Evolutionary conservation across 2,113 vertebrate species (phyloP).

Genomic region (Micronycteris hirsuta): DNA sequence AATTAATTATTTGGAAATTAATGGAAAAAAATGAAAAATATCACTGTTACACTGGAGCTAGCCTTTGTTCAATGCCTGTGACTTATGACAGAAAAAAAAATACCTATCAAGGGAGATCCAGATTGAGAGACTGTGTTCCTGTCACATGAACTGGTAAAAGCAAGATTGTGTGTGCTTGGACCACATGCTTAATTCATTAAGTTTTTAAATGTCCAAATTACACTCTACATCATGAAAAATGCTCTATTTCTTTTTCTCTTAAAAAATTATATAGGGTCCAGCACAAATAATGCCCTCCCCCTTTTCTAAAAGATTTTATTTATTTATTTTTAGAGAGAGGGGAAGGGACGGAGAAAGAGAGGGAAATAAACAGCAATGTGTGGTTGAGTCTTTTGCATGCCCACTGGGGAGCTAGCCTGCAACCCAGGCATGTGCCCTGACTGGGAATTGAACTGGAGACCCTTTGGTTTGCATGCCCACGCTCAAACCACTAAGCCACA

Average conservation of each 20-base stretch:
- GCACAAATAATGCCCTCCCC: no score
- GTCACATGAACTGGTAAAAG: background rate
- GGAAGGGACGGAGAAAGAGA: no score
- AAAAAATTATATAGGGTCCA: no score
- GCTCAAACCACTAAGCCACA: no score
- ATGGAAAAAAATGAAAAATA: background rate
- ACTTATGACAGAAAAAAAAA: background rate
- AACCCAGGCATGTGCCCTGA: no score
- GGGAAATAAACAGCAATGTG: no score
- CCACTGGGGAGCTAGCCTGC: no score
- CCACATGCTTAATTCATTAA: background rate
- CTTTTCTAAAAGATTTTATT: no score
- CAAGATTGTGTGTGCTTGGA: background rate
- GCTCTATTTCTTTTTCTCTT: background rate
- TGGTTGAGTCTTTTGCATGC: no score
- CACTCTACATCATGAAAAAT: background rate
- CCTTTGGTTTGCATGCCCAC: no score
- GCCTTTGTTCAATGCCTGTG: background rate
- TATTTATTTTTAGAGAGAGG: no score
- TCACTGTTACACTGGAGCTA: background rate
- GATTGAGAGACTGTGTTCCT: background rate
- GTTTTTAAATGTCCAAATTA: background rate
- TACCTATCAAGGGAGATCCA: background rate
- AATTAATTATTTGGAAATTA: slow-evolving; percentile 13
- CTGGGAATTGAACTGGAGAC: no score